Evolutionary conservation across 2,113 vertebrate species (phyloP).

Genomic region (Synodontis membranacea): DNA sequence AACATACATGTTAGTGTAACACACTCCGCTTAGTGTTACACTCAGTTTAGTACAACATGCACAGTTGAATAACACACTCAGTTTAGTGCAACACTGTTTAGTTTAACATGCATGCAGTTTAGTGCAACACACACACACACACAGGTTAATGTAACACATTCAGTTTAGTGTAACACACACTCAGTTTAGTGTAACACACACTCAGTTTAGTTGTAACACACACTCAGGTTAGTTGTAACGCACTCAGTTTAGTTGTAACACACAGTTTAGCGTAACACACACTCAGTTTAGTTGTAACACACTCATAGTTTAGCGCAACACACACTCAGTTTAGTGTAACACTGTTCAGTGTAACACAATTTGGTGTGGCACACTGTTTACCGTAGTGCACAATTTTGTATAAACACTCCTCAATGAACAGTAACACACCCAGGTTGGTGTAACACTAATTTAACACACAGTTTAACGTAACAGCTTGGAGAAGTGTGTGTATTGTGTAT

Average conservation of each 20-base stretch:
- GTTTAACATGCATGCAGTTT: background rate
- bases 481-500: slow-evolving; percentile 7
- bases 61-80: too few species aligned
- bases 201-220: background rate
- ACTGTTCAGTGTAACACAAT: background rate
- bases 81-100: background rate
- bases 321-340: background rate
- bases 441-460: background rate
- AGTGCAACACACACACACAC: background rate
- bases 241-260: background rate
- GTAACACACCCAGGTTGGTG: background rate
- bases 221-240: background rate
- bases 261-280: background rate
- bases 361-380: background rate
- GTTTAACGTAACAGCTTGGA: background rate
- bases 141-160: background rate
- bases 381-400: background rate
- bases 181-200: background rate
- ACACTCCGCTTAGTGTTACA: background rate
- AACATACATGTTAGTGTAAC: too few species aligned
- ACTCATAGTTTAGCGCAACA: background rate
- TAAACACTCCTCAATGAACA: too few species aligned
- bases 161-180: background rate
- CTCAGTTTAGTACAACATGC: background rate
- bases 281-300: background rate